A percentile compares a stretch with the other conserved stretches of the same genome.
phyloP scores from a whole-genome alignment of 1,140 invertebrate genomes.

The Musca domestica region DNA sequence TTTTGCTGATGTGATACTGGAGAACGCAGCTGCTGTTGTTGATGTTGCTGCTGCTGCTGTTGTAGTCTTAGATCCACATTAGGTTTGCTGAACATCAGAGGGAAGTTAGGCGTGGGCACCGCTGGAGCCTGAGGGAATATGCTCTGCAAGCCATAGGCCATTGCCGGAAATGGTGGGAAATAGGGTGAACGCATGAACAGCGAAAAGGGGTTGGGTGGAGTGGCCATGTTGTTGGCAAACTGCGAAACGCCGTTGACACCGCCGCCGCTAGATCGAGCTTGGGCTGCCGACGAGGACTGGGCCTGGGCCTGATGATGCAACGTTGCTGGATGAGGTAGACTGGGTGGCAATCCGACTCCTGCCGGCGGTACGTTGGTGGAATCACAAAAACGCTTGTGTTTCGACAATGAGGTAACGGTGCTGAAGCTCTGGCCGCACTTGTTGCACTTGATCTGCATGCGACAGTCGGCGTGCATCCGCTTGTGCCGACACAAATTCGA shows the following conservation, averaged over 20 bases:
- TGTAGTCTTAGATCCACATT: constrained; percentile 34
- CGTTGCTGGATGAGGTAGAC: constrained; percentile 15
- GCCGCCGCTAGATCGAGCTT: constrained; percentile 12
- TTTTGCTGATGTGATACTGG: neutral
- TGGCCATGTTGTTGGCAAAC: constrained; percentile 55
- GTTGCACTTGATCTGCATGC: constrained; percentile 84
- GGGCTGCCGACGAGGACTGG: neutral
- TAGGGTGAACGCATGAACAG: constrained; percentile 59
- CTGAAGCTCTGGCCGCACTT: constrained; percentile 91
- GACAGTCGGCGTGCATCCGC: constrained; percentile 93
- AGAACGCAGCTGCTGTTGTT: constrained; percentile 12
- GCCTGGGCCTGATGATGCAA: constrained; percentile 24
- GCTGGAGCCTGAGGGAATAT: constrained; percentile 49
- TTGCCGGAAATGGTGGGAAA: constrained; percentile 55
- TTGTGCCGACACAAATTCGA: constrained; percentile 99
- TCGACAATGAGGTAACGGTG: constrained; percentile 78
- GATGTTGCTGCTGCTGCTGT: neutral
- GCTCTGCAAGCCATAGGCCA: constrained; percentile 51
- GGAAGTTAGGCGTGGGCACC: constrained; percentile 54
- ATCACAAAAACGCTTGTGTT: constrained; percentile 83
- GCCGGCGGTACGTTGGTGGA: constrained; percentile 57
- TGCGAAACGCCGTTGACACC: constrained; percentile 20
- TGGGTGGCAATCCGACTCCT: constrained; percentile 17
- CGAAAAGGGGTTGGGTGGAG: constrained; percentile 64
- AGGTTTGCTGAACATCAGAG: constrained; percentile 60